Evolutionary conservation across 2,113 vertebrate genomes (phyloP), one percentile per base, ranked within the genome.

Genomic region (Pygoscelis adeliae): DNA sequence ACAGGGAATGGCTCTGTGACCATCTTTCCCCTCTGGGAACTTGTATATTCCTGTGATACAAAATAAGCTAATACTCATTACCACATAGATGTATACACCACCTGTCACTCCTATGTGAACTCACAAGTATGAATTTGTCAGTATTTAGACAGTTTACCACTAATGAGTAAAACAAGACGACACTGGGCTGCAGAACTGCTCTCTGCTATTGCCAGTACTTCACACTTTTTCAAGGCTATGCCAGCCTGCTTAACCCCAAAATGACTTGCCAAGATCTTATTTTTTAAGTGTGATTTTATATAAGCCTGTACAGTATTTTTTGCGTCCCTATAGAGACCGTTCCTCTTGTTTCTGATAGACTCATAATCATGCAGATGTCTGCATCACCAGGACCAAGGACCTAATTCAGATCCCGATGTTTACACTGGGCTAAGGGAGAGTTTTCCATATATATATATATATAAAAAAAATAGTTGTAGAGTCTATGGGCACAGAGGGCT

Each of bases 311-410:
- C 5, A 36, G 3, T 53, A 42, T 52, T 90, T 79, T 91, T 70
- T 0, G 0, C 50, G 70, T 50, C 32, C 15, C 47, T 74, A 5
- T 0, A 47, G 50, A 87, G 38, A 62, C 20, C 15, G 27, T 25
- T 70, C 27, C 17, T 70, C 42, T 66, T 38, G 14, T 59, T 86
- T 81, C 47, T 74, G 44, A 78, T 3, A 72, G 82, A 46, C 20
- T 69, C n/a, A 38, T 17, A 27, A 56, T 34, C 81, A 38, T 1
- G 6, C 19, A 73, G 53, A 53, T 0, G 1, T 17, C 67, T 52
- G 44, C 74, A 74, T 21, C 53, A 61, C 29, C 50, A 49, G 15
- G 25, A 47, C 49, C 42, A 59, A 53, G 42, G 34, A 58, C 11
- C 19, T 55, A 30, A 73, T 3, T 73, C 42, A 83, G 63, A 40